Base-by-base conservation (phyloP, 2,113 vertebrate genomes). In the Antennarius striatus region DNA sequence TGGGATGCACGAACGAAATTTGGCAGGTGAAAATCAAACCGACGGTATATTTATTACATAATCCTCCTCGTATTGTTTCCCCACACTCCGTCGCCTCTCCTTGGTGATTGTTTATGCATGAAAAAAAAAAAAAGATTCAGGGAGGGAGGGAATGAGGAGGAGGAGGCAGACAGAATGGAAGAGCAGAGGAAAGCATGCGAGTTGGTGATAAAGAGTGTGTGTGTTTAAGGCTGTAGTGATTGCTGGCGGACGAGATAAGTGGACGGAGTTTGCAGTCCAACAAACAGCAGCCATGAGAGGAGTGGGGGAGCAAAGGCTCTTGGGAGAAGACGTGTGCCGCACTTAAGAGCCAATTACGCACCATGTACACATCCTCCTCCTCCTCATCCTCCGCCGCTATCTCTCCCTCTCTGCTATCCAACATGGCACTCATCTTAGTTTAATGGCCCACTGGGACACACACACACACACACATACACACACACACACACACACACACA, bases 261-360 rank as follows among this genome's bases (percentile, higher is more conserved):
- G 83, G 82, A 81, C 75, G 60, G 71, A 83, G 80, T 91, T 80
- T 83, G 77, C 77, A 67, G 81, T 71, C 83, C 73, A 59, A 71
- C 80, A 82, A 78, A 85, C 86, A 72, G 68, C 73, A 65, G 81
- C 82, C 82, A 82, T 85, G 83, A 88, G 79, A 83, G 56, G 63
- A 80, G 79, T 10, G 8, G 69, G 63, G 32, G 71, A 70, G 57
- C 62, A 74, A 80, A 84, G 85, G 78, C 85, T 87, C 86, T 65
- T 78, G 87, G 86, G 86, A 83, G 63, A 71, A 89, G 63, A 82
- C 75, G 76, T 75, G 77, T 89, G 88, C 88, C 86, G 86, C 91
- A 91, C 90, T 92, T 92, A 89, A 88, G 85, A 91, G 85, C 88
- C 86, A 92, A 89, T 90, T 86, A 91, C 84, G 80, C 87, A 79